A percentile compares a stretch with the other conserved stretches of the same genome.
Conservation (phyloP, 2,888 invertebrate genomes). For the Steinernema hermaphroditum region DNA sequence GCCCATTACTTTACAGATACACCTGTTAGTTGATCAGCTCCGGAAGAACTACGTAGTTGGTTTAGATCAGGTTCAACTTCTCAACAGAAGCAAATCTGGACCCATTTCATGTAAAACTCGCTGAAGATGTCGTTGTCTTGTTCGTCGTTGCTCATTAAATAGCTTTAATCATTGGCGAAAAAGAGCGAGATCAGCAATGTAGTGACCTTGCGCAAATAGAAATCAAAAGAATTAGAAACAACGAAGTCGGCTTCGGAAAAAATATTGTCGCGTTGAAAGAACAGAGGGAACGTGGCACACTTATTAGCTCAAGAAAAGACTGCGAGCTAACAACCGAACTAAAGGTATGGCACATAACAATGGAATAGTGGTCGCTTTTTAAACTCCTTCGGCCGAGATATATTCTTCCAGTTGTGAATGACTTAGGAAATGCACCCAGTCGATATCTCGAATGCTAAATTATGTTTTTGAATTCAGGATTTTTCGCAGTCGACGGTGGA, state of each 20-base stretch:
- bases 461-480: neutral
- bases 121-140: too few species aligned
- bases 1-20: conserved; percentile 45
- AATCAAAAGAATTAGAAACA: neutral
- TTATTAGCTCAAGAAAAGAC: neutral
- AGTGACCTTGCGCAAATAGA: conserved; percentile 8
- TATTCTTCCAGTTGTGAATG: conserved; percentile 60
- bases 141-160: neutral
- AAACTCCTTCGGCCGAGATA: conserved; percentile 59
- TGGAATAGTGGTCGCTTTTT: conserved; percentile 35
- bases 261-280: neutral
- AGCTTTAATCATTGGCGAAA: conserved; percentile 3
- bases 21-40: conserved; percentile 60
- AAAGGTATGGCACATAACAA: conserved; percentile 36
- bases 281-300: neutral
- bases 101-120: neutral
- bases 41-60: conserved; percentile 60
- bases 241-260: neutral
- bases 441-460: conserved; percentile 58
- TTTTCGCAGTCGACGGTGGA: neutral
- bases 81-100: conserved; percentile 41
- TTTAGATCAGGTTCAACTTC: conserved; percentile 57
- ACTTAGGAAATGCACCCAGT: conserved; percentile 63
- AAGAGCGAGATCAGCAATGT: conserved; percentile 19
- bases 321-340: neutral